A percentile compares a stretch with the other conserved stretches of the same genome.
phyloP scores from a whole-genome alignment of 2,888 invertebrate genomes.

The Cephus pygmeus region DNA sequence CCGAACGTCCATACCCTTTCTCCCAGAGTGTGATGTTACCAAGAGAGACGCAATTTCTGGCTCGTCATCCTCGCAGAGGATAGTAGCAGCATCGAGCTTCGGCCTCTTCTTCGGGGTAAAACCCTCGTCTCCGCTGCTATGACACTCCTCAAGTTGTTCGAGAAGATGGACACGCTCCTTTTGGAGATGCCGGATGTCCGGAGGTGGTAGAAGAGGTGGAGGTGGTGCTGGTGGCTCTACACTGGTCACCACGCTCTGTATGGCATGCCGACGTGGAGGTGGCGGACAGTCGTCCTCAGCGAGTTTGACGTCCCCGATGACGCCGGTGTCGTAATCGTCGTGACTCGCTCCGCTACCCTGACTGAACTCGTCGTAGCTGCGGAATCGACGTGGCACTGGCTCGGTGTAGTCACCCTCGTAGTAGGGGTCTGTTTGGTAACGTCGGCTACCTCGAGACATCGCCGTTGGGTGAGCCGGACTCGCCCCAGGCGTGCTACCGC shows the following conservation, averaged over 20 bases:
- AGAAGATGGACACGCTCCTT: constrained; percentile 78
- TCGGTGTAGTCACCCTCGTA: constrained; percentile 62
- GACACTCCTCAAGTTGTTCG: constrained; percentile 78
- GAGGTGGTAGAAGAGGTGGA: constrained; percentile 65
- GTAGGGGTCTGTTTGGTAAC: constrained; percentile 60
- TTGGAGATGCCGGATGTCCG: constrained; percentile 76
- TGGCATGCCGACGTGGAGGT: constrained; percentile 65
- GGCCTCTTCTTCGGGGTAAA: constrained; percentile 76
- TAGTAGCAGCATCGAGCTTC: constrained; percentile 69
- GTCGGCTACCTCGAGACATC: constrained; percentile 66
- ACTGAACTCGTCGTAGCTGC: constrained; percentile 80
- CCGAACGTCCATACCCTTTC: constrained; percentile 61
- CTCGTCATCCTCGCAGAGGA: constrained; percentile 60
- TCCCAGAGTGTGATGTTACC: constrained; percentile 60
- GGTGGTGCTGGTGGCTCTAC: constrained; percentile 64
- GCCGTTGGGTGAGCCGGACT: constrained; percentile 69
- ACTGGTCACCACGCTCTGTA: constrained; percentile 71
- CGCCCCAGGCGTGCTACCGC: constrained; percentile 63
- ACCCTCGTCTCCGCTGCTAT: constrained; percentile 76
- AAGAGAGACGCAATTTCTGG: constrained; percentile 61
- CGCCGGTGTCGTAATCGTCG: constrained; percentile 69
- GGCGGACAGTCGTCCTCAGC: constrained; percentile 66
- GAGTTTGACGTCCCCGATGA: constrained; percentile 51
- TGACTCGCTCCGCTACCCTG: constrained; percentile 76
- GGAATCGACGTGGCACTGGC: constrained; percentile 67